Evolutionary conservation across 2,113 vertebrate genomes (phyloP), one percentile per base, ranked within the genome.

Genomic region (Atlantisia rogersi): DNA sequence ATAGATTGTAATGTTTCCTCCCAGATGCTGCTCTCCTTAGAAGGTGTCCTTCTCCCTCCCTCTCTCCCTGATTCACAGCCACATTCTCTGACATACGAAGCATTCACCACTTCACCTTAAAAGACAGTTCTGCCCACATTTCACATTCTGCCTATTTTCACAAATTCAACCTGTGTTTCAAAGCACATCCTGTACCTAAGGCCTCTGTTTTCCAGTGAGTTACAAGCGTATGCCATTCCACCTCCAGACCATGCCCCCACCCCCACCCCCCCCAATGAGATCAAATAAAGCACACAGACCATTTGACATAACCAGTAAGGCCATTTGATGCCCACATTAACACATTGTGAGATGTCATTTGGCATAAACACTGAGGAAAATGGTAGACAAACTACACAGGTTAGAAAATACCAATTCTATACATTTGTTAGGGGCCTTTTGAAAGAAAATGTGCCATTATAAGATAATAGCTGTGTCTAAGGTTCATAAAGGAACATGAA

Each of bases 401-500:
- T 48, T 68, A 60, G 88, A 81, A 86, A 93, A 94, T 40, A 60
- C 44, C 39, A 22, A 39, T 82, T 91, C 70, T 8, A 20, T 73
- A 69, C 53, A 42, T 89, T 92, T 82, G 69, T 87, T 94, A 85
- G 63, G 37, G 44, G 44, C 40, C 55, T 94, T 92, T 74, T 77
- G 84, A 85, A 83, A 91, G 77, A 82, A 75, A 79, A 89, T 82
- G 74, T 65, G 70, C 74, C 83, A 42, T 92, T 91, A 79, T 42
- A 44, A 82, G 77, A 73, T 74, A 93, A 96, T 89, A 85, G 77
- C 77, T 89, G 44, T 69, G 65, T 83, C 56, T 93, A 93, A 93
- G 95, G 83, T 94, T 96, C 88, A 91, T 90, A 93, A 94, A 96
- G 86, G 88, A 94, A 44, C 90, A 94, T 95, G 65, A 90, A 94